phyloP scores from a whole-genome alignment of 2,797 vertebrate species.

The Denticeps clupeoides region DNA sequence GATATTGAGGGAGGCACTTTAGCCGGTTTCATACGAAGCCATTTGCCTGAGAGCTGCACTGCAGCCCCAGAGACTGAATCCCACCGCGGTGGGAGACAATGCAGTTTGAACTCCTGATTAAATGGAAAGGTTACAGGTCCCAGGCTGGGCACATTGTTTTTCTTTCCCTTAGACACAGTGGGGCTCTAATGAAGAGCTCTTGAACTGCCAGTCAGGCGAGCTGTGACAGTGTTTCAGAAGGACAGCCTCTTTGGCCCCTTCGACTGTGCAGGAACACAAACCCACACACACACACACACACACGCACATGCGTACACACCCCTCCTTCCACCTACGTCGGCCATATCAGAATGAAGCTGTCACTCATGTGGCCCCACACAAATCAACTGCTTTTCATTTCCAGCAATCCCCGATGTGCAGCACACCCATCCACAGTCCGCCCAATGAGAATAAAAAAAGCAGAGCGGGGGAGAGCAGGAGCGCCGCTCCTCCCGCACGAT shows the following conservation, averaged over 20 bases:
- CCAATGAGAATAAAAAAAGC: neutral
- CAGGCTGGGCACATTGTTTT: conserved; percentile 53
- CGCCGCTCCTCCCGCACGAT: neutral
- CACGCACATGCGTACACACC: neutral
- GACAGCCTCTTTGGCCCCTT: conserved; percentile 43
- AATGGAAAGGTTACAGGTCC: conserved; percentile 64
- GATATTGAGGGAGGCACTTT: conserved; percentile 32
- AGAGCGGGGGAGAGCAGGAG: conserved; percentile 4
- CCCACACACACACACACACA: conserved; percentile 2
- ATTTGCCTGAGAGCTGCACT: conserved; percentile 42
- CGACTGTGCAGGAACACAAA: conserved; percentile 26
- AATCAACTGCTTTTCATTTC: conserved; percentile 75
- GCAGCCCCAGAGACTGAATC: conserved; percentile 45
- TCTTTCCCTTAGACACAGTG: conserved; percentile 23
- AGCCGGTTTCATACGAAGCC: conserved; percentile 39
- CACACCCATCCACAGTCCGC: neutral
- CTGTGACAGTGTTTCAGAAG: conserved; percentile 72
- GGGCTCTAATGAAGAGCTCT: conserved; percentile 63
- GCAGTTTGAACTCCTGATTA: conserved; percentile 56
- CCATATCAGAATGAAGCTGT: conserved; percentile 77
- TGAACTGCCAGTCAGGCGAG: conserved; percentile 65
- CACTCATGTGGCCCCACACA: conserved; percentile 67
- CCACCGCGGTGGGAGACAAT: conserved; percentile 45
- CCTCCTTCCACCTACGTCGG: conserved; percentile 29
- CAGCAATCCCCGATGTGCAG: conserved; percentile 12